phyloP scores from a whole-genome alignment of 1,140 invertebrate genomes.

The Drosophila saltans region DNA sequence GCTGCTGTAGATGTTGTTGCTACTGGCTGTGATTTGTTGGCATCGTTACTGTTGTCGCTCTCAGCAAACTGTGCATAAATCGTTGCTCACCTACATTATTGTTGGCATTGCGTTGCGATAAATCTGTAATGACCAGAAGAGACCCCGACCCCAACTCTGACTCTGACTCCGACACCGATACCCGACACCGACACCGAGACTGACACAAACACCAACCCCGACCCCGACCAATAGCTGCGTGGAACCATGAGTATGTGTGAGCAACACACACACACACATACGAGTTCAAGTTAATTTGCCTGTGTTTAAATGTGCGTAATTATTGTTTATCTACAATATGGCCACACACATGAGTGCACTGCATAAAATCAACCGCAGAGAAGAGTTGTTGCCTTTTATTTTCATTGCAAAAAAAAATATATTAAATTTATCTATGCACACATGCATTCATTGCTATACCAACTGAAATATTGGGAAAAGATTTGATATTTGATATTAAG shows the following conservation, averaged over 20 bases:
- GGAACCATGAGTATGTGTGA: slow-evolving; percentile 5
- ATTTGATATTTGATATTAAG: too few species aligned
- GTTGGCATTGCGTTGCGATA: slow-evolving; percentile 56
- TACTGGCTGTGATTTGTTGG: slow-evolving; percentile 72
- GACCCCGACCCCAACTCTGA: background rate
- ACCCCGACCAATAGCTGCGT: slow-evolving; percentile 21
- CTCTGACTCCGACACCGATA: slow-evolving; percentile 26
- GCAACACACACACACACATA: slow-evolving; percentile 7
- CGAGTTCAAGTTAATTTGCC: slow-evolving; percentile 67
- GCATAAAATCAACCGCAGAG: slow-evolving; percentile 29
- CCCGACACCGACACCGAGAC: slow-evolving; percentile 8
- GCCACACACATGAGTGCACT: slow-evolving; percentile 33
- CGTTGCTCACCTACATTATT: slow-evolving; percentile 74
- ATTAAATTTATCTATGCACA: background rate
- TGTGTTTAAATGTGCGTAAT: slow-evolving; percentile 76
- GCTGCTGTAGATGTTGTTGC: slow-evolving; percentile 16
- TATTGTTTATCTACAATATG: slow-evolving; percentile 75
- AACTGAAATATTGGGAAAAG: too few species aligned
- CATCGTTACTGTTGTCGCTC: slow-evolving; percentile 79
- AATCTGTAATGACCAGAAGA: slow-evolving; percentile 69
- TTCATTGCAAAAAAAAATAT: background rate
- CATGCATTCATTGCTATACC: background rate
- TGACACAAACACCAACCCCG: slow-evolving; percentile 20
- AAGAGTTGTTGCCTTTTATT: slow-evolving; percentile 6
- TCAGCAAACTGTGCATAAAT: slow-evolving; percentile 79